These are phyloP conservation scores for Cryptocephalus primarius DNA, from an alignment of 2,888 invertebrate genomes.

Conservation along the genomic window DNA sequence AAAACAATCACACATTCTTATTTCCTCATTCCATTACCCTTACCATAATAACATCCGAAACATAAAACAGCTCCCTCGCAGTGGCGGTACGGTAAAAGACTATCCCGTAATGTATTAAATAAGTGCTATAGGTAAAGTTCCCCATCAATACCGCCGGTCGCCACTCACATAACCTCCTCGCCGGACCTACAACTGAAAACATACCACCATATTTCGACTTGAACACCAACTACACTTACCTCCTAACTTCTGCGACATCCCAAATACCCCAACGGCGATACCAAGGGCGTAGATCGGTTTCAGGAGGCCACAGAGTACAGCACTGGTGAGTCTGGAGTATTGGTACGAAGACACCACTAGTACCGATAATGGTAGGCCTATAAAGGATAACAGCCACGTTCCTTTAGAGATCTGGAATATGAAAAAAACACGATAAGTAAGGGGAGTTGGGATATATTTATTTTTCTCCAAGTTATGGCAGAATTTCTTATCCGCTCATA, in stretches of 20 bases:
- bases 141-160: conserved; percentile 15
- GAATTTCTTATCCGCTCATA: too few species aligned
- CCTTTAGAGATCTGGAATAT: conserved; percentile 8
- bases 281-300: conserved; percentile 21
- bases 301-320: conserved; percentile 17
- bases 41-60: conserved; percentile 21
- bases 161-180: conserved; percentile 15
- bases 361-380: conserved; percentile 14
- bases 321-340: conserved; percentile 14
- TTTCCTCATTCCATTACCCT: not conserved
- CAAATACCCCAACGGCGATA: conserved; percentile 20
- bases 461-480: not conserved
- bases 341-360: conserved; percentile 12
- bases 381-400: conserved; percentile 10
- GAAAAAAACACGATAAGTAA: not conserved
- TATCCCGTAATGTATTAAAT: conserved; percentile 15
- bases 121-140: conserved; percentile 18
- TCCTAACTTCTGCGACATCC: conserved; percentile 16
- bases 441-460: not conserved
- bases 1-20: too few species aligned
- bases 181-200: conserved; percentile 8
- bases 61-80: conserved; percentile 11
- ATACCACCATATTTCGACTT: not conserved
- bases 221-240: conserved; percentile 7
- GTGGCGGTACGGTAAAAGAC: conserved; percentile 17